phyloP scores from a whole-genome alignment of 2,113 vertebrate species.

The Phasianus colchicus region DNA sequence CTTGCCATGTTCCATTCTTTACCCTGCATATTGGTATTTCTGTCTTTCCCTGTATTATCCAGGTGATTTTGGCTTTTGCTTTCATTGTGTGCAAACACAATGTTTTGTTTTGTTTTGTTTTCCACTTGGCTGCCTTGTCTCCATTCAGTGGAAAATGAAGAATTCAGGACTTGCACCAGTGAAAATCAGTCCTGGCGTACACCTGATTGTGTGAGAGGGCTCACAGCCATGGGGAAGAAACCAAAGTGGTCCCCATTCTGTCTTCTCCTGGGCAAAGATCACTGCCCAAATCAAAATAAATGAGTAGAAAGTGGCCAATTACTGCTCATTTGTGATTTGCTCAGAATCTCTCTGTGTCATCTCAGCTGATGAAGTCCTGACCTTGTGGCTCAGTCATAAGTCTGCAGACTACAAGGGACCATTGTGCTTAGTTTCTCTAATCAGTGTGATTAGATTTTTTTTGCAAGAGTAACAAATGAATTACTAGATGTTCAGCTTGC shows the following conservation, averaged over 20 bases:
- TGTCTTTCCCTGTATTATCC: neutral
- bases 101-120: accelerated
- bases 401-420: neutral
- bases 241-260: neutral
- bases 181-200: neutral
- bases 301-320: neutral
- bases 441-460: neutral
- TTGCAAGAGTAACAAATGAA: neutral
- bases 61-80: neutral
- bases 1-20: neutral
- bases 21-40: neutral
- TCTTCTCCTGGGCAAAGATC: neutral
- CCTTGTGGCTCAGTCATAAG: neutral
- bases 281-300: accelerated
- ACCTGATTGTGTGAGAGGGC: neutral
- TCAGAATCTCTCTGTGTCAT: neutral
- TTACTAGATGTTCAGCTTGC: neutral
- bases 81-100: neutral
- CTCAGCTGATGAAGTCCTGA: neutral
- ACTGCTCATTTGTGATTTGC: neutral
- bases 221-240: neutral
- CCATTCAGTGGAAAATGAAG: neutral
- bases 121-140: neutral
- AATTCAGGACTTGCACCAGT: neutral
- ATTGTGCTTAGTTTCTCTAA: neutral